Base-by-base conservation (phyloP, 2,113 vertebrate species). In the Oreamnos americanus region DNA sequence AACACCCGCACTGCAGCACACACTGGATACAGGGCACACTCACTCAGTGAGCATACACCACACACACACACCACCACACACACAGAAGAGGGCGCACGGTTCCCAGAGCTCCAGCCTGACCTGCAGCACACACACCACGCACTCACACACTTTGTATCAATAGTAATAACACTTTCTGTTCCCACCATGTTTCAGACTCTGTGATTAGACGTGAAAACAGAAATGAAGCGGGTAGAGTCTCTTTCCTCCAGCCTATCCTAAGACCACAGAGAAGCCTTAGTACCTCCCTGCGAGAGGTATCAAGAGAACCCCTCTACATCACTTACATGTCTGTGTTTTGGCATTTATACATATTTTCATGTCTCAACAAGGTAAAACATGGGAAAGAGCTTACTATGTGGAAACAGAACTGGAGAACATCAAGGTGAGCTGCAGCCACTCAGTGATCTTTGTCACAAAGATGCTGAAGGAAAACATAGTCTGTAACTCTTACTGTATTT, bases 1-100 rank as follows among this genome's bases (percentile, higher is more conserved):
- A 85, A 5, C 4, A 28, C 1, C 49, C 19, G 0, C 5, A 7
- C n/a, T 1, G 6, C 53, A 78, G 16, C 33, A 33, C 28, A n/a
- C 12, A 28, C 2, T 36, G 67, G 21, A 1, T 4, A 33, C 33
- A 28, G 1, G 4, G 2, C 33, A 5, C 62, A 23, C 4, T 9
- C 21, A 13, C 36, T 43, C 55, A 15, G 6, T 30, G 5, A 26
- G 5, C 33, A 53, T 1, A 36, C 1, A 17, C 3, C 30, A 30
- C 28, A 19, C 0, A 5, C 47, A 23, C 15, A 49, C 43, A 45
- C 43, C 14, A 2, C 16, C 55, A n/a, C 45, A 57, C 45, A 60
- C 57, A 11, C 36, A 51, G 8, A 17, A 16, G 0, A 39, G 13
- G n/a, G 62, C 19, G 17, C 51, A 13, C 0, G 17, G 13, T 3